phyloP scores from a whole-genome alignment of 2,888 invertebrate species.

The Heliconius hortense region DNA sequence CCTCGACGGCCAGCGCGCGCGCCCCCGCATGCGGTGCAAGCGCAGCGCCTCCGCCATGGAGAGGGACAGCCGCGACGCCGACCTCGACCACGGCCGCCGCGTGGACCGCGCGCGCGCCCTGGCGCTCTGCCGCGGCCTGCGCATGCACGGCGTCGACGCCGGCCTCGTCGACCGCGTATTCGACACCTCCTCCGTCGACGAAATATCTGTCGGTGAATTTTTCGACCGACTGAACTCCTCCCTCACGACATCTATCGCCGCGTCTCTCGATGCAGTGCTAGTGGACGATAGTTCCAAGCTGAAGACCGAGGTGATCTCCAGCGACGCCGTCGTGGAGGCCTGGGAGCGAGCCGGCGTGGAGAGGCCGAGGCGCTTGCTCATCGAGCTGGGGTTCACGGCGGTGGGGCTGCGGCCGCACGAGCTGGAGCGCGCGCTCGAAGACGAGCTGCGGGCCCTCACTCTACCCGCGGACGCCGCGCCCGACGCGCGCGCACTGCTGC shows the following conservation, averaged over 20 bases:
- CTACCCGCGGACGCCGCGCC: conserved; percentile 43
- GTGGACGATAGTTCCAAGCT: conserved; percentile 29
- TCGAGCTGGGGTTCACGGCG: conserved; percentile 85
- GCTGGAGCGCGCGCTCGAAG: conserved; percentile 86
- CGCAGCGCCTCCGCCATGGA: conserved; percentile 66
- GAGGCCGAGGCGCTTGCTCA: conserved; percentile 84
- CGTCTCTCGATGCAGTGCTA: conserved; percentile 45
- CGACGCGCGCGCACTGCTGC: conserved; percentile 61
- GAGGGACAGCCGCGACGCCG: conserved; percentile 44
- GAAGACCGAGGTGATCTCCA: conserved; percentile 54
- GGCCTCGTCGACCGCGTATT: conserved; percentile 65
- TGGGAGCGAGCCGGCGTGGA: conserved; percentile 88
- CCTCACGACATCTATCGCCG: conserved; percentile 61
- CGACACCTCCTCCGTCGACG: conserved; percentile 53
- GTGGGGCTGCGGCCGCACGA: conserved; percentile 82
- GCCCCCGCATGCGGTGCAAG: conserved; percentile 57
- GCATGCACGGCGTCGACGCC: conserved; percentile 66
- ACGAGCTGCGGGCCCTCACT: conserved; percentile 75
- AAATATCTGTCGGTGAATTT: conserved; percentile 74
- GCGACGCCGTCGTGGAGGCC: conserved; percentile 84
- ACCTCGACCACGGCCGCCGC: conserved; percentile 63
- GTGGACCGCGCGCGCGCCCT: conserved; percentile 65
- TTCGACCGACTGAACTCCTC: conserved; percentile 68
- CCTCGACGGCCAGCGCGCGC: conserved; percentile 54
- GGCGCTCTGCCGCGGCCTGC: conserved; percentile 64